These are phyloP conservation scores for Mormoops blainvillei DNA, from an alignment of 2,113 vertebrate species.

Conservation along the genomic window DNA sequence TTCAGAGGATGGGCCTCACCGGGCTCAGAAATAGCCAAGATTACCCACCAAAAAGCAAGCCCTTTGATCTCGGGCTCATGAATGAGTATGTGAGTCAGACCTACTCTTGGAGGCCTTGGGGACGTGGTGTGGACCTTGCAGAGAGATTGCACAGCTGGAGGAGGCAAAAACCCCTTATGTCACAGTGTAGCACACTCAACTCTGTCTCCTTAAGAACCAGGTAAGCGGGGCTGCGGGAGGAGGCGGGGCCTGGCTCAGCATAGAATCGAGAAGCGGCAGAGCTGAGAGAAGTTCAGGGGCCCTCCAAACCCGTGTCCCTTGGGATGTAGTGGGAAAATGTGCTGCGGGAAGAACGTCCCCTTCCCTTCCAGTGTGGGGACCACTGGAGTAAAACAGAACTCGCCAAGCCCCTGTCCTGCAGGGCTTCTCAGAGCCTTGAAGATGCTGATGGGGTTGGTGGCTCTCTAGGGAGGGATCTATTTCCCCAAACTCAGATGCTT, in stretches of 20 bases:
- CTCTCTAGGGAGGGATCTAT: background rate
- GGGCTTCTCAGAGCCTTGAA: background rate
- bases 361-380: background rate
- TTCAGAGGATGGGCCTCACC: background rate
- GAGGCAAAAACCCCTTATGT: background rate
- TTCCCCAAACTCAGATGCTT: background rate
- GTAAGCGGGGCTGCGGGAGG: fast-evolving
- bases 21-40: background rate
- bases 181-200: background rate
- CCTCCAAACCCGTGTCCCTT: fast-evolving
- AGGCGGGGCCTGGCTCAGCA: fast-evolving
- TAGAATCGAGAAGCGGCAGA: background rate
- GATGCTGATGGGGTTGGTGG: background rate
- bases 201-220: background rate
- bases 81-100: background rate
- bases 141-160: background rate
- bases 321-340: background rate
- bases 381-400: background rate
- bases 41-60: background rate
- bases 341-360: background rate
- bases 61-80: background rate
- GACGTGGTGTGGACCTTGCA: background rate
- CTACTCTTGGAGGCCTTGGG: background rate
- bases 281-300: background rate
- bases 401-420: background rate